phyloP scores from a whole-genome alignment of 2,797 vertebrate genomes.

The Novumbra hubbsi region DNA sequence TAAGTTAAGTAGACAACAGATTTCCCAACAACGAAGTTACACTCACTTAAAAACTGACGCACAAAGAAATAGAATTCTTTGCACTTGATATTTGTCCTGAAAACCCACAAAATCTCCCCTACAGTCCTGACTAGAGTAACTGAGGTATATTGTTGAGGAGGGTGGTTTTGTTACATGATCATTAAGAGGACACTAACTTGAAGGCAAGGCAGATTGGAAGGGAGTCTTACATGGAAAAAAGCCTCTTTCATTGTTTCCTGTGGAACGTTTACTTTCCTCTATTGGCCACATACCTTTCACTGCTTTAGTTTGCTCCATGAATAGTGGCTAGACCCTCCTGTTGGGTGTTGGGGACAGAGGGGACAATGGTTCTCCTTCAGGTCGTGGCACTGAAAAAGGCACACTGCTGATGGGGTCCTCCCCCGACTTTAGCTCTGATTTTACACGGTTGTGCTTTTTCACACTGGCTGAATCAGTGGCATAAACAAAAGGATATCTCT shows the following conservation, averaged over 20 bases:
- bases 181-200: constrained; percentile 18
- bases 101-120: not conserved
- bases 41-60: not conserved
- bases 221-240: constrained; percentile 25
- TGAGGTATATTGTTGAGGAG: not conserved
- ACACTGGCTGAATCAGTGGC: constrained; percentile 70
- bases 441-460: constrained; percentile 82
- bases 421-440: constrained; percentile 76
- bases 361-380: constrained; percentile 73
- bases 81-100: not conserved
- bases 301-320: constrained; percentile 61
- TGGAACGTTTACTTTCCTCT: constrained; percentile 49
- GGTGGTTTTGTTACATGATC: constrained; percentile 14
- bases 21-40: not conserved
- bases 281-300: constrained; percentile 65
- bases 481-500: constrained; percentile 71
- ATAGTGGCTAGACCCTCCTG: constrained; percentile 56
- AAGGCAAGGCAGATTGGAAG: constrained; percentile 11
- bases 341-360: constrained; percentile 65
- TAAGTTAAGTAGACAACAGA: not conserved
- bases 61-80: not conserved
- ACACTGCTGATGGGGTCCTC: constrained; percentile 65
- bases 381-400: constrained; percentile 61
- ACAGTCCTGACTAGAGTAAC: not conserved
- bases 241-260: constrained; percentile 38